phyloP scores from a whole-genome alignment of 1,140 invertebrate species.

The Magallana gigas region DNA sequence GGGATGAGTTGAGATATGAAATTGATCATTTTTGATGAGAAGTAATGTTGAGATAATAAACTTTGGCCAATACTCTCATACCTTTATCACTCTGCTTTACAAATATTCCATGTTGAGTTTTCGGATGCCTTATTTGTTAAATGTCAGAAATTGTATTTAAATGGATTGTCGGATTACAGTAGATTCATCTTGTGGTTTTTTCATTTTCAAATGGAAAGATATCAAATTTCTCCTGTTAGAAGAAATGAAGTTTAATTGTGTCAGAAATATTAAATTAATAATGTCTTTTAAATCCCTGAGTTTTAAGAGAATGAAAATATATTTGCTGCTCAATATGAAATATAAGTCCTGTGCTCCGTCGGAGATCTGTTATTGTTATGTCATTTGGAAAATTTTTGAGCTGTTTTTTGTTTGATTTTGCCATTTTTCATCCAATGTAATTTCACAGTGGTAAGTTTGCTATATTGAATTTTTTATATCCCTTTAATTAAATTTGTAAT shows the following conservation, averaged over 20 bases:
- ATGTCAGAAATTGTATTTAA: conserved; percentile 35
- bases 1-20: conserved; percentile 33
- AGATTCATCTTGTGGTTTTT: conserved; percentile 25
- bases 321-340: conserved; percentile 20
- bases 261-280: background rate
- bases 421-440: background rate
- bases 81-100: background rate
- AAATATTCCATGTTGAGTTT: conserved; percentile 27
- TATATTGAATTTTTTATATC: conserved; percentile 5
- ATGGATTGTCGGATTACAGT: conserved; percentile 33
- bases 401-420: background rate
- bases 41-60: conserved; percentile 20
- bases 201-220: background rate
- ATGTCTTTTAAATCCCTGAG: conserved; percentile 3
- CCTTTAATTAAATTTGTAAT: conserved; percentile 23
- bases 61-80: background rate
- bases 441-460: background rate
- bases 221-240: conserved; percentile 3
- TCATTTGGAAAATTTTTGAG: background rate
- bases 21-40: conserved; percentile 36
- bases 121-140: conserved; percentile 22
- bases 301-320: conserved; percentile 14
- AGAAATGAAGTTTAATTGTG: conserved; percentile 8
- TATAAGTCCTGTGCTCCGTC: background rate
- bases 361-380: background rate